A percentile compares a stretch with the other conserved stretches of the same genome.
Conservation (phyloP, 2,113 vertebrate species). For the Chascanopsetta lugubris region DNA sequence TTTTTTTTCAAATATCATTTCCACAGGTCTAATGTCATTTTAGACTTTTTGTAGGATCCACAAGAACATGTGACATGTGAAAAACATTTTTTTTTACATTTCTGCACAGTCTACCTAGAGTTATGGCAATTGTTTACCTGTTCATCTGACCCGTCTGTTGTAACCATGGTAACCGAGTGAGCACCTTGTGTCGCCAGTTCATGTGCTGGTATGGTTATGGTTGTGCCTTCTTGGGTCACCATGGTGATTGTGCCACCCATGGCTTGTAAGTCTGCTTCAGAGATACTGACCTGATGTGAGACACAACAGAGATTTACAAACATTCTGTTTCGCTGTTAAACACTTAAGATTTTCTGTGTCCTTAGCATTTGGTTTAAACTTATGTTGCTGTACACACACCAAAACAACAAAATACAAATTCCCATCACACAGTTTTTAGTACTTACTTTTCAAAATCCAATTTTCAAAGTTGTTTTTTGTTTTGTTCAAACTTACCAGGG, state of each 20-base stretch:
- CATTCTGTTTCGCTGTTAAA: not conserved
- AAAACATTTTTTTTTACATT: not conserved
- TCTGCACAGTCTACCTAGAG: not conserved
- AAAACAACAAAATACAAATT: too few species aligned
- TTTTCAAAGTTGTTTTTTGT: too few species aligned
- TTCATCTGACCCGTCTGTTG: conserved; percentile 90
- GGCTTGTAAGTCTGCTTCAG: conserved; percentile 94
- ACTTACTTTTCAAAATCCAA: too few species aligned
- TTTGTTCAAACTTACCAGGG: too few species aligned
- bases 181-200: conserved; percentile 90
- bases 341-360: not conserved
- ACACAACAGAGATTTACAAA: conserved; percentile 8
- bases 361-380: too few species aligned
- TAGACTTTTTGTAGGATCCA: not conserved
- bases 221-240: conserved; percentile 98
- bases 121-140: conserved; percentile 80
- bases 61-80: too few species aligned
- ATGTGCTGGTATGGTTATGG: conserved; percentile 95
- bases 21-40: too few species aligned
- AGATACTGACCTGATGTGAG: conserved; percentile 89
- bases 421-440: too few species aligned
- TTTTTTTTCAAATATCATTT: too few species aligned
- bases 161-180: conserved; percentile 95
- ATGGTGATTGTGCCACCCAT: conserved; percentile 96
- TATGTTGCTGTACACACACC: too few species aligned